Evolutionary conservation across 2,888 invertebrate genomes (phyloP).

Genomic region (Leptopterna dolabrata): DNA sequence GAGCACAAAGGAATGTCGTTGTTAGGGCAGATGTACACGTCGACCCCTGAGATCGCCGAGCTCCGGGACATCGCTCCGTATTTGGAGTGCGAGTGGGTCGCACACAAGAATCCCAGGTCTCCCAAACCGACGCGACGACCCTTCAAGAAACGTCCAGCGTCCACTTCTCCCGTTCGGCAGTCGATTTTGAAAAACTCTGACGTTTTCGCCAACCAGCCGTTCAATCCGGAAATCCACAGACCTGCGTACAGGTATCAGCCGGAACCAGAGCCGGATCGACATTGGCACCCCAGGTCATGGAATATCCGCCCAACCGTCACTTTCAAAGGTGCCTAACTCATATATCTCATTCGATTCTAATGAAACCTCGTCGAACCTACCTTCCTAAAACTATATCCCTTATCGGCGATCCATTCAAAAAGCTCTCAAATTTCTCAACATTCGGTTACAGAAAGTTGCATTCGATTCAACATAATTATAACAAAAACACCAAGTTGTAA

Average conservation of each 20-base stretch:
- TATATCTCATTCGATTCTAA: slow-evolving; percentile 8
- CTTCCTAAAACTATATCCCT: no score
- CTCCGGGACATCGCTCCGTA: slow-evolving; percentile 82
- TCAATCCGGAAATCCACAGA: slow-evolving; percentile 80
- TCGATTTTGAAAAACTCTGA: slow-evolving; percentile 66
- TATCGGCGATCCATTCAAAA: no score
- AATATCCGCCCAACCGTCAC: slow-evolving; percentile 72
- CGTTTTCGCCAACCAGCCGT: slow-evolving; percentile 75
- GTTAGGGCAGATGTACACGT: slow-evolving; percentile 82
- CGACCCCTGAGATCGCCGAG: slow-evolving; percentile 82
- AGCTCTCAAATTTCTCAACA: no score
- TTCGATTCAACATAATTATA: no score
- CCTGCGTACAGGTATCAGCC: slow-evolving; percentile 84
- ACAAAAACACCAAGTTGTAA: no score
- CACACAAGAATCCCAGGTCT: slow-evolving; percentile 75
- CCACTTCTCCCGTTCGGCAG: slow-evolving; percentile 67
- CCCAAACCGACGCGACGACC: slow-evolving; percentile 64
- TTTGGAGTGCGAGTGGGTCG: slow-evolving; percentile 82
- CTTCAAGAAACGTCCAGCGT: slow-evolving; percentile 61
- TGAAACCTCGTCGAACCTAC: no score
- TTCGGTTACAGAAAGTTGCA: no score
- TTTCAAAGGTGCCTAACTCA: slow-evolving; percentile 76
- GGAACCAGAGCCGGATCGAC: slow-evolving; percentile 64
- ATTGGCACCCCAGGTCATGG: slow-evolving; percentile 63
- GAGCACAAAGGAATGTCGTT: slow-evolving; percentile 74